Evolutionary conservation across 2,888 invertebrate genomes (phyloP), one percentile per base, ranked within the genome.

Genomic region (Hemistola chrysoprasaria): DNA sequence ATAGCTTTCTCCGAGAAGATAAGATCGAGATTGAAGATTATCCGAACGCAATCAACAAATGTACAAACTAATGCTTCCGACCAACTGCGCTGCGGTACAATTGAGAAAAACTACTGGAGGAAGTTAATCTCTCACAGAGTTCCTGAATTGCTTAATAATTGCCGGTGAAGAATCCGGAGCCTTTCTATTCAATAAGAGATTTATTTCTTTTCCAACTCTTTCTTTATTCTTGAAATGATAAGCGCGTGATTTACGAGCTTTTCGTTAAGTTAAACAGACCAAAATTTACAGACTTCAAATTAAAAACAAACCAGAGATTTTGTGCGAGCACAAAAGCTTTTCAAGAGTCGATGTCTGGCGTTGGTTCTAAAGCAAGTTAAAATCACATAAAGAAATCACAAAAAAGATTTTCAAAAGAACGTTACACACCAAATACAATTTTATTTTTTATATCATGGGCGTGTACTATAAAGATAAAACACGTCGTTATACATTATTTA

Each of bases 1-100:
- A 50, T 44, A 71, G 77, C 84, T 85, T 86, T 86, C 86, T 76
- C 80, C 61, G 55, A 74, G 64, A 58, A 76, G 77, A 81, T 82
- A 71, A 69, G 68, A 78, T 79, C 66, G 59, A 75, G 75, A 77
- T 77, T 72, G 42, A 29, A 48, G 54, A 52, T 55, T 50, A 77
- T 71, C 69, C 59, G 62, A 75, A 67, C 69, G 71, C 76, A 81
- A 85, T 81, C 76, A 71, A 74, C 75, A 68, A 66, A 67, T 68
- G 38, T 35, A 64, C 63, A 63, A 36, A 58, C 62, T 67, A 71
- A 74, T 70, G 74, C 74, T 83, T 80, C 78, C 80, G 66, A 46
- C 39, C 31, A 59, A 73, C 66, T 70, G 59, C 56, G 57, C 66
- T 70, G 59, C 56, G 57, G 59, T 59, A 74, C 71, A 71, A 71